These are phyloP conservation scores for Leptarthrus brevirostris DNA, from an alignment of 2,888 invertebrate genomes.

Conservation along the genomic window DNA sequence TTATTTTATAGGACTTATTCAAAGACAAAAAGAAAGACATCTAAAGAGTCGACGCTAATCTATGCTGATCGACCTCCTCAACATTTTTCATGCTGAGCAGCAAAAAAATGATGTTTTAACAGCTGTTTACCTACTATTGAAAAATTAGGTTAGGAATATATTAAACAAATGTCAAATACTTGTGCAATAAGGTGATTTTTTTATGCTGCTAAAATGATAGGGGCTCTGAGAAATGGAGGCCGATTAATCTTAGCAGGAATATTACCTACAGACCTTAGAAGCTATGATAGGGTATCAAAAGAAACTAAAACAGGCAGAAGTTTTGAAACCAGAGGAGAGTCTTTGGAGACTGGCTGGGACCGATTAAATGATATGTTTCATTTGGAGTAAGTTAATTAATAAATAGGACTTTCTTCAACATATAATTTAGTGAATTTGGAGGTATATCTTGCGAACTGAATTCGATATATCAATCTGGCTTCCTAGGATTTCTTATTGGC, in stretches of 20 bases:
- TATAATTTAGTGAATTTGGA: conserved; percentile 73
- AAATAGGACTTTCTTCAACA: neutral
- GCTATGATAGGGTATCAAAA: conserved; percentile 18
- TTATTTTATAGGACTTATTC: too few relatives aligned
- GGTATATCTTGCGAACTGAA: conserved; percentile 73
- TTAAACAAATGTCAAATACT: too few relatives aligned
- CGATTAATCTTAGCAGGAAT: conserved; percentile 8
- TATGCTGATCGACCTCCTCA: too few relatives aligned
- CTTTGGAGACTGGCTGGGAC: conserved; percentile 62
- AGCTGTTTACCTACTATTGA: too few relatives aligned
- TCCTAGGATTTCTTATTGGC: conserved; percentile 73
- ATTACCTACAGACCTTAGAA: neutral
- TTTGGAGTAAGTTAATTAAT: conserved; percentile 60
- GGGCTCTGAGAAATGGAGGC: neutral
- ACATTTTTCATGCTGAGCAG: too few relatives aligned
- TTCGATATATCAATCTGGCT: conserved; percentile 71
- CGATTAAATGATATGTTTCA: conserved; percentile 63
- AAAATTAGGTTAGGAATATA: too few relatives aligned
- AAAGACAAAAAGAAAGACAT: too few relatives aligned
- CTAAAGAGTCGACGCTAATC: too few relatives aligned
- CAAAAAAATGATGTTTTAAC: too few relatives aligned
- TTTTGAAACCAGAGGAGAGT: neutral
- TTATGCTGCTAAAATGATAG: too few relatives aligned
- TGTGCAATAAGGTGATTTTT: too few relatives aligned
- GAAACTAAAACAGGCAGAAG: neutral